phyloP scores from a whole-genome alignment of 2,888 invertebrate genomes.

The Mythimna impura region DNA sequence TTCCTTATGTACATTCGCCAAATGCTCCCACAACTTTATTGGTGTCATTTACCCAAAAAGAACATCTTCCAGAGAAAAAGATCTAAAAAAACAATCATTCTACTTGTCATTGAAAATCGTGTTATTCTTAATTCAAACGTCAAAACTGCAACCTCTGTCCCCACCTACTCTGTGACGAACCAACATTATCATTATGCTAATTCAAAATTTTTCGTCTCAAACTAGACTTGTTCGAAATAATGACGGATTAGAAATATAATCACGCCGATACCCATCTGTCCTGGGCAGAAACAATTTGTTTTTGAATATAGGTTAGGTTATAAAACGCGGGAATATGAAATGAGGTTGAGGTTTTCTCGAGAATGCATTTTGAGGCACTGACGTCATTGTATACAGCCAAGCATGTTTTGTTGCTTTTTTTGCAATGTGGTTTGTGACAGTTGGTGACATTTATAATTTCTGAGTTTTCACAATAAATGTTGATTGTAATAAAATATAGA shows the following conservation, averaged over 20 bases:
- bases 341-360: conserved; percentile 57
- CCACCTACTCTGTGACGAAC: conserved; percentile 62
- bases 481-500: too few relatives aligned
- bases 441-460: neutral
- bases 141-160: conserved; percentile 15
- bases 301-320: conserved; percentile 74
- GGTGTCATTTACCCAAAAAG: too few relatives aligned
- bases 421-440: neutral
- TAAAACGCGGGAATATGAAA: conserved; percentile 63
- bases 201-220: conserved; percentile 72
- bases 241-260: conserved; percentile 80
- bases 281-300: conserved; percentile 71
- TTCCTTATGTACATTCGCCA: too few relatives aligned
- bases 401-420: neutral
- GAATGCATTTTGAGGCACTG: conserved; percentile 46
- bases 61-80: too few relatives aligned
- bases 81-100: too few relatives aligned
- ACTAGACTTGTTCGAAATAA: conserved; percentile 79
- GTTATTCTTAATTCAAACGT: conserved; percentile 8
- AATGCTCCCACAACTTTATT: too few relatives aligned
- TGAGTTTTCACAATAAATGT: too few relatives aligned
- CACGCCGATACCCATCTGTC: conserved; percentile 83
- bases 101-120: too few relatives aligned
- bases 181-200: conserved; percentile 85
- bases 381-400: conserved; percentile 46